A percentile compares a stretch with the other conserved stretches of the same genome.
Conservation (phyloP, 2,888 invertebrate genomes). For the Timandra comae region DNA sequence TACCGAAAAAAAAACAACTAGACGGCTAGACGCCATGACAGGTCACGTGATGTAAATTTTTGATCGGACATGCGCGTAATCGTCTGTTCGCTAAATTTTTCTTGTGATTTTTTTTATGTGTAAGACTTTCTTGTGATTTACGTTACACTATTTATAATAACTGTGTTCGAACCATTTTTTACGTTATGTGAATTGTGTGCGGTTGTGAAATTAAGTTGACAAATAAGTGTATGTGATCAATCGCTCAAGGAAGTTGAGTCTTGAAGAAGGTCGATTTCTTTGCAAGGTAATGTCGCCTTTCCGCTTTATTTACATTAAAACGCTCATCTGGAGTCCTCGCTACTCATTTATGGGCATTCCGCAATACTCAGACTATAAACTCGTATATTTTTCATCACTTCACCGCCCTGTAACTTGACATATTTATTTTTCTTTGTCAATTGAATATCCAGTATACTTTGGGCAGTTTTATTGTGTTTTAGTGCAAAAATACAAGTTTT, state of each 20-base stretch:
- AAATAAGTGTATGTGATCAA: slow-evolving; percentile 20
- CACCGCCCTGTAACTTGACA: no score
- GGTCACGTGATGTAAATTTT: slow-evolving; percentile 77
- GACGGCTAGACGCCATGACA: slow-evolving; percentile 76
- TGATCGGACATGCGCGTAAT: slow-evolving; percentile 68
- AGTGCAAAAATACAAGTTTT: no score
- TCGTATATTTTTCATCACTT: no score
- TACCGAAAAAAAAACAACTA: no score
- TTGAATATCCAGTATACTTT: no score
- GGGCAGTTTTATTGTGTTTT: no score
- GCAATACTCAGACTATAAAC: no score
- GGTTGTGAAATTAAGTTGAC: slow-evolving; percentile 35
- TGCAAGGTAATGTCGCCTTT: slow-evolving; percentile 52
- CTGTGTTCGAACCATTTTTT: slow-evolving; percentile 26
- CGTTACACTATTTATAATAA: slow-evolving; percentile 32
- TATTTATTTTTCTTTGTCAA: no score
- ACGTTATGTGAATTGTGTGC: slow-evolving; percentile 17
- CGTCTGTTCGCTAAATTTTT: slow-evolving; percentile 47
- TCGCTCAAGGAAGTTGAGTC: slow-evolving; percentile 50
- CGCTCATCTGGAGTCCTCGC: no score
- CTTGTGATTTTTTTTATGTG: slow-evolving; percentile 62
- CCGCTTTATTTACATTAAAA: slow-evolving; percentile 40
- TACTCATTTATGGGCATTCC: no score
- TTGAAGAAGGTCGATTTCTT: slow-evolving; percentile 56
- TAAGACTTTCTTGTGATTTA: slow-evolving; percentile 44